Evolutionary conservation across 2,113 vertebrate genomes (phyloP), one percentile per base, ranked within the genome.

Genomic region (Ceratotherium simum): DNA sequence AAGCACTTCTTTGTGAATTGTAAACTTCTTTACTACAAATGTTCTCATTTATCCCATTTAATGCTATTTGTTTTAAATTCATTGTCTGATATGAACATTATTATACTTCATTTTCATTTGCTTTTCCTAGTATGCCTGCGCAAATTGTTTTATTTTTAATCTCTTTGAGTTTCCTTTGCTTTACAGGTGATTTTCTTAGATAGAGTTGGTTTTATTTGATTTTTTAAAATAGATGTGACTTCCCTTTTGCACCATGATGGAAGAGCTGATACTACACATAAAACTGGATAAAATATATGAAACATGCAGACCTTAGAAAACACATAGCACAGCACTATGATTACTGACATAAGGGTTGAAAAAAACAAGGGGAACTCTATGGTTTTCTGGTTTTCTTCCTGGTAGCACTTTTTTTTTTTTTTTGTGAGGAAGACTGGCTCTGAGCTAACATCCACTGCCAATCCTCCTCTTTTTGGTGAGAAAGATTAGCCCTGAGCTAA

Each of bases 121-220:
- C 25, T 78, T 97, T 84, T 73, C 29, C 51, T 79, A 67, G 12
- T 39, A 48, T 56, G 11, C n/a, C 33, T 29, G 25, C 62, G 72
- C 25, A 94, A 94, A 82, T 7, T 70, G 13, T 65, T 94, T 83
- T 88, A 69, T 67, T 73, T 94, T 91, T 78, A 85, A 42, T 48
- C 84, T 92, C 46, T 73, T 97, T 65, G 11, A 27, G 20, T 97
- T 81, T 93, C 33, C 9, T 80, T 90, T 76, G 51, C 5, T 39
- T 69, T 75, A 64, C 72, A 65, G 25, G 29, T 81, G 54, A 81
- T 86, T 95, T 92, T 65, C 76, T 72, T 64, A 48, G 48, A 51
- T 51, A 87, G 33, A 3, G 6, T 7, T 51, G 80, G 5, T 46
- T 82, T 91, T 81, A 75, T 67, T 82, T 91, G 73, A 75, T 67